Conservation (phyloP, 2,888 invertebrate genomes). For the Aspidiotus rigidus region DNA sequence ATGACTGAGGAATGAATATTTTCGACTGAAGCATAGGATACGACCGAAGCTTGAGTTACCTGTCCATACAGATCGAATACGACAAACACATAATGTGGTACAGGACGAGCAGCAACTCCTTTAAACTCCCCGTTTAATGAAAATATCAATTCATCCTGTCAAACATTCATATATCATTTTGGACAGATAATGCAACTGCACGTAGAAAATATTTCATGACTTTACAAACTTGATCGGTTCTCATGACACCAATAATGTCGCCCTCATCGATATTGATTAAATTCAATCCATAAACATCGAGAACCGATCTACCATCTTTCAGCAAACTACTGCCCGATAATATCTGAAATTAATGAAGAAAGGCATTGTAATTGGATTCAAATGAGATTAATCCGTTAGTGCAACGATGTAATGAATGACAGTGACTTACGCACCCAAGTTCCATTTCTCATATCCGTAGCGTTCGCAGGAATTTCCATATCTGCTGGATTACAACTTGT, state of each 20-base stretch:
- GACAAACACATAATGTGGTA: constrained; percentile 66
- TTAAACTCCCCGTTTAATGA: constrained; percentile 81
- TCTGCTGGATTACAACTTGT: constrained; percentile 60
- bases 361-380: neutral
- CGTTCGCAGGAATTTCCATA: constrained; percentile 62
- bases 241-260: constrained; percentile 74
- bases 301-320: constrained; percentile 66
- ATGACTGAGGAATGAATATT: constrained; percentile 16
- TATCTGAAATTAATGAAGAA: constrained; percentile 77
- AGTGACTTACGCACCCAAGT: constrained; percentile 58
- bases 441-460: constrained; percentile 66
- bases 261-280: constrained; percentile 73
- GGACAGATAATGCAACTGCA: neutral
- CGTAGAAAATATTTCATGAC: neutral
- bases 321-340: constrained; percentile 73
- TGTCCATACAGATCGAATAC: constrained; percentile 75
- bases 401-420: constrained; percentile 2
- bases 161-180: neutral
- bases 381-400: constrained; percentile 3
- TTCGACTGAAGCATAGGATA: constrained; percentile 21
- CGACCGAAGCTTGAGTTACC: constrained; percentile 64
- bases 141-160: constrained; percentile 71
- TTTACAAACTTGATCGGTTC: constrained; percentile 46
- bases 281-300: constrained; percentile 77
- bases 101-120: constrained; percentile 70